Conservation (phyloP, 2,113 vertebrate species). For the Phodopus roborovskii region DNA sequence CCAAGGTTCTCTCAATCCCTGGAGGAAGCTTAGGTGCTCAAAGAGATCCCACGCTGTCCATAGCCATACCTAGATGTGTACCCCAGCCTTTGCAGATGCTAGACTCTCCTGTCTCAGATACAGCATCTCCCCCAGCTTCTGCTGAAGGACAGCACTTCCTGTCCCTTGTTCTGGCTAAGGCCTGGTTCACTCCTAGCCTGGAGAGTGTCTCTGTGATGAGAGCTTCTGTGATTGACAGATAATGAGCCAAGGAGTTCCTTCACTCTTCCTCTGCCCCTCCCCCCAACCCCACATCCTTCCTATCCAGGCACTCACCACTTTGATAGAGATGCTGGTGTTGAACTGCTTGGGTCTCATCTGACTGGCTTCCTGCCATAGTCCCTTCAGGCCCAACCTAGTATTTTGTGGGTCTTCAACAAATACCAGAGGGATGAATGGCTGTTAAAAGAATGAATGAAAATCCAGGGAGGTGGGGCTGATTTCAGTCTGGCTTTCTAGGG, state of each 20-base stretch:
- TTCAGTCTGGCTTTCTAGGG: neutral
- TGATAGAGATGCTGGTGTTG: neutral
- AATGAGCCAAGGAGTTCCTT: neutral
- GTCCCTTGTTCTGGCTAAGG: neutral
- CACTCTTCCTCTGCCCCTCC: neutral
- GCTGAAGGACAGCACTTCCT: neutral
- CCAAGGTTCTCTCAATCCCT: no score
- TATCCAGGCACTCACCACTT: neutral
- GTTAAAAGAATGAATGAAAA: constrained; percentile 62
- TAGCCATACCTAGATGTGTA: rapidly evolving
- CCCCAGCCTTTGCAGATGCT: neutral
- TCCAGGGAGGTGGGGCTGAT: neutral
- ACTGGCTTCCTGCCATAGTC: neutral
- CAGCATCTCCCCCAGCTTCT: neutral
- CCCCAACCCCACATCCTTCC: neutral
- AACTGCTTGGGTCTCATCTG: neutral
- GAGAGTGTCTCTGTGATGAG: neutral
- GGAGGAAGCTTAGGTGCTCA: neutral
- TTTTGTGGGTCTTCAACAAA: neutral
- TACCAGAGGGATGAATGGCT: constrained; percentile 43
- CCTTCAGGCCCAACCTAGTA: neutral
- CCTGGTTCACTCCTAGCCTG: neutral
- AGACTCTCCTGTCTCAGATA: neutral
- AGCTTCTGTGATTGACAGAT: neutral
- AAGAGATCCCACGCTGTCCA: neutral